A percentile compares a stretch with the other conserved stretches of the same genome.
phyloP scores from a whole-genome alignment of 2,113 vertebrate species.

The Passer montanus region DNA sequence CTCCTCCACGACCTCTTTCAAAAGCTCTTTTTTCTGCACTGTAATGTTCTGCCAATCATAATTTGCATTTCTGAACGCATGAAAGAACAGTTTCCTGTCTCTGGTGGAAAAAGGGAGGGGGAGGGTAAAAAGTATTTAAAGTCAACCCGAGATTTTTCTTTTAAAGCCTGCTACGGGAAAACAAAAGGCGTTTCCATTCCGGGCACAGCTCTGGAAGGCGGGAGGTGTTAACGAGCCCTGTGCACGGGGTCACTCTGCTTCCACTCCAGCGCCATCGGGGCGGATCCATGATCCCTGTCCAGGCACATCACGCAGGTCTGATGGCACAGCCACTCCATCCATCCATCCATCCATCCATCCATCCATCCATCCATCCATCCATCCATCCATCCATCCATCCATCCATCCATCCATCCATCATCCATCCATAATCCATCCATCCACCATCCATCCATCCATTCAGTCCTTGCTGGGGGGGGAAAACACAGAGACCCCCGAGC shows the following conservation, averaged over 20 bases:
- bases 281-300: neutral
- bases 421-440: neutral
- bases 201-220: neutral
- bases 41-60: conserved; percentile 37
- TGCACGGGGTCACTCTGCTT: neutral
- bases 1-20: neutral
- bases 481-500: rapidly evolving
- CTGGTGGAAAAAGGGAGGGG: neutral
- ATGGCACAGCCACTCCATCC: neutral
- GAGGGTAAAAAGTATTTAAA: neutral
- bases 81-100: conserved; percentile 13
- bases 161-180: neutral
- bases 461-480: neutral
- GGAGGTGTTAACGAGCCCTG: neutral
- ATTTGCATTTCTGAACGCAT: conserved; percentile 1
- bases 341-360: neutral
- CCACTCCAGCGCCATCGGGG: neutral
- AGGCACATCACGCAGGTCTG: neutral
- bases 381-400: neutral
- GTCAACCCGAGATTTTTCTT: neutral
- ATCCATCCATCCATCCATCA: neutral
- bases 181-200: neutral
- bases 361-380: neutral
- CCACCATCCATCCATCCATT: neutral
- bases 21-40: conserved; percentile 13